Conservation (phyloP, 2,888 invertebrate species). For the Drosophila hawaiiensis region DNA sequence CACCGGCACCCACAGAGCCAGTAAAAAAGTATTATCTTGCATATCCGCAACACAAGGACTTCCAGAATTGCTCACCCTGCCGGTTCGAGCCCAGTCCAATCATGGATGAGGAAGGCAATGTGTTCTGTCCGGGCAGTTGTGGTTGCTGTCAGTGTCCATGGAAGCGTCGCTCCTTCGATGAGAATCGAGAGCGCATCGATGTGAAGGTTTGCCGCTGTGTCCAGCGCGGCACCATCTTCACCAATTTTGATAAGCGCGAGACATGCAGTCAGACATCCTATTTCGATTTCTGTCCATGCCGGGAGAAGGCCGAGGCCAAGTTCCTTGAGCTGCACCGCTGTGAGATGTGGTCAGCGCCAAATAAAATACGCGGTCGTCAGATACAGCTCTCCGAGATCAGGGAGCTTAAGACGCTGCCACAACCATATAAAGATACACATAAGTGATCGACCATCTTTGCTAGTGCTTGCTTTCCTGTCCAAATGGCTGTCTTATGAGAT, state of each 20-base stretch:
- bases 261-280: constrained; percentile 64
- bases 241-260: constrained; percentile 44
- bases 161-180: constrained; percentile 56
- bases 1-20: not conserved
- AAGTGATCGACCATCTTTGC: not conserved
- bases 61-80: constrained; percentile 75
- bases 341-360: constrained; percentile 74
- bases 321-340: constrained; percentile 67
- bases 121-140: constrained; percentile 81
- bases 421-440: not conserved
- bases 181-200: constrained; percentile 61
- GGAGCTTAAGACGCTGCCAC: constrained; percentile 44
- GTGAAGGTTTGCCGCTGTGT: constrained; percentile 80
- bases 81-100: constrained; percentile 78
- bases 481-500: constrained; percentile 20
- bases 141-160: constrained; percentile 83
- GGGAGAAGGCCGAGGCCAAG: constrained; percentile 82
- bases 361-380: constrained; percentile 51
- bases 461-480: constrained; percentile 23
- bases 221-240: constrained; percentile 68
- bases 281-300: constrained; percentile 83
- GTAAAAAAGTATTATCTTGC: constrained; percentile 60
- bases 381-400: constrained; percentile 64
- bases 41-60: constrained; percentile 78
- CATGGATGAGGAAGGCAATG: constrained; percentile 68